These are phyloP conservation scores for Podotricha telesiphe DNA, from an alignment of 2,888 invertebrate genomes.

Conservation along the genomic window DNA sequence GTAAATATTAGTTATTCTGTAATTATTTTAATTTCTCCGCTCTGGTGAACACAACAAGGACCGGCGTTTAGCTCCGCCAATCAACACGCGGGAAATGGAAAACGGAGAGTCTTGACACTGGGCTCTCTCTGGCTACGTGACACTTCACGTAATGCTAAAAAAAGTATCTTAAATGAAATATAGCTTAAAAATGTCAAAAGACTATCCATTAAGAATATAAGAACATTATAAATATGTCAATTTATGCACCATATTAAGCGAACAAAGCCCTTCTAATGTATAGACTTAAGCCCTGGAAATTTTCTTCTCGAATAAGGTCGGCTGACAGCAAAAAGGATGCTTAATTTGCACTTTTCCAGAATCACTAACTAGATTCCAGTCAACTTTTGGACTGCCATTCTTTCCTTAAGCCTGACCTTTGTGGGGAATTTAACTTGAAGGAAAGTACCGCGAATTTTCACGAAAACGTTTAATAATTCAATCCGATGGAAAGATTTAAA, in stretches of 20 bases:
- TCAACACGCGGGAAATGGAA: too few species aligned
- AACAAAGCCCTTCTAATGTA: conserved; percentile 19
- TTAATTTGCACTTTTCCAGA: conserved; percentile 35
- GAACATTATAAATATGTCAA: neutral
- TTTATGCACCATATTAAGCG: neutral
- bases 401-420: conserved; percentile 9
- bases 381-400: conserved; percentile 27
- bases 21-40: too few species aligned
- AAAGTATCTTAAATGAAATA: too few species aligned
- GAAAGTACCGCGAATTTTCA: conserved; percentile 17
- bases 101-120: too few species aligned
- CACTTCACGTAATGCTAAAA: too few species aligned
- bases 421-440: conserved; percentile 31
- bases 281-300: conserved; percentile 25
- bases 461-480: conserved; percentile 38
- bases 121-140: too few species aligned
- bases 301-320: conserved; percentile 33
- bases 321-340: conserved; percentile 30
- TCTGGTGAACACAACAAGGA: too few species aligned
- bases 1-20: too few species aligned
- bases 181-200: too few species aligned
- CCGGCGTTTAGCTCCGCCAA: too few species aligned
- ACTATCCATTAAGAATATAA: neutral
- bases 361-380: conserved; percentile 34
- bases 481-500: conserved; percentile 29